Evolutionary conservation across 1,140 invertebrate genomes (phyloP).

Genomic region (Drosophila insularis): DNA sequence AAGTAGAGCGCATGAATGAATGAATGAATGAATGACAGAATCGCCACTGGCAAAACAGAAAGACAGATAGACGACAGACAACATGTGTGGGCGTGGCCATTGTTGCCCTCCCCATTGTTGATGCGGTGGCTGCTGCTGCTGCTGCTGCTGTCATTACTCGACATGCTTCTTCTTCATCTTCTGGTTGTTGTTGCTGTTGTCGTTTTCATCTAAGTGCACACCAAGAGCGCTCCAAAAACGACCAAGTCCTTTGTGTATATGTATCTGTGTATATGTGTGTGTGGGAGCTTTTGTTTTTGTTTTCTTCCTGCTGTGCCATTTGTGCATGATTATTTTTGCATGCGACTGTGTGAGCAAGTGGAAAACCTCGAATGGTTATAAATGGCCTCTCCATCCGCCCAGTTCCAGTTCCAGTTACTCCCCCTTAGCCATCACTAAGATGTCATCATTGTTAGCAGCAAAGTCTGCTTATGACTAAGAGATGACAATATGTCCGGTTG

Average conservation of each 20-base stretch:
- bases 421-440: neutral
- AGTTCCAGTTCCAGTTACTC: neutral
- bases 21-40: constrained; percentile 63
- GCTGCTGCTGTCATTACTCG: constrained; percentile 67
- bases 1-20: constrained; percentile 71
- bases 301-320: constrained; percentile 53
- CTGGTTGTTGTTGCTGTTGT: constrained; percentile 40
- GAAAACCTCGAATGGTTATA: constrained; percentile 30
- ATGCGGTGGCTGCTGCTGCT: constrained; percentile 39
- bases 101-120: constrained; percentile 67
- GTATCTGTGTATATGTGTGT: constrained; percentile 59
- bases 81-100: constrained; percentile 67
- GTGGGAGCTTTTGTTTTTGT: constrained; percentile 19
- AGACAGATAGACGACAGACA: constrained; percentile 21
- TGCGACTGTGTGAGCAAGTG: constrained; percentile 40
- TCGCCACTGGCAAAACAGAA: constrained; percentile 62
- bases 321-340: constrained; percentile 70
- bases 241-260: constrained; percentile 48
- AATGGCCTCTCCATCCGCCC: constrained; percentile 16
- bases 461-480: constrained; percentile 47
- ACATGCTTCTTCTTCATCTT: constrained; percentile 41
- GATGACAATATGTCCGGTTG: constrained; percentile 38
- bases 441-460: constrained; percentile 14
- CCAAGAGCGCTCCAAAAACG: constrained; percentile 68
- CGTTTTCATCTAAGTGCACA: constrained; percentile 78